Evolutionary conservation across 2,113 vertebrate species (phyloP).

Genomic region (Neogale vison): DNA sequence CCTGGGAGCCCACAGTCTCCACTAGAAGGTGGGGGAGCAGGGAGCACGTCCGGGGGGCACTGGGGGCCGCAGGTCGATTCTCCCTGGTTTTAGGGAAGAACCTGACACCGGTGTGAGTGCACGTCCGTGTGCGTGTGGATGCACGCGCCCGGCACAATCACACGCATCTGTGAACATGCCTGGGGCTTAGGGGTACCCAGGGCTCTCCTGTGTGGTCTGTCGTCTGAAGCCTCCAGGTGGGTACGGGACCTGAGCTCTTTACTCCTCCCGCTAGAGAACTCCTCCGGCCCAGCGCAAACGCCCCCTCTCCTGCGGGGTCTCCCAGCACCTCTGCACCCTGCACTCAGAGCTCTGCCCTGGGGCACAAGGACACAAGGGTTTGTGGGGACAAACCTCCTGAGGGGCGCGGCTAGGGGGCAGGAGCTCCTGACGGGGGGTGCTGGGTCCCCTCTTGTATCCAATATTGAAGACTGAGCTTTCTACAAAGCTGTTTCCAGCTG

Average conservation of each 20-base stretch:
- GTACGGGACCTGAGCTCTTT: accelerated
- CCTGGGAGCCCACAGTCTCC: background rate
- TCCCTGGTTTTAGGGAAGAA: background rate
- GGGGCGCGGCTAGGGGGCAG: background rate
- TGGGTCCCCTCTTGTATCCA: background rate
- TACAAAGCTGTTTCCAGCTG: background rate
- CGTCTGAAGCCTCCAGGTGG: background rate
- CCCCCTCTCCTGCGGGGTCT: background rate
- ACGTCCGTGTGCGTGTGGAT: accelerated
- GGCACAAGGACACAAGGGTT: background rate
- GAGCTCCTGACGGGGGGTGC: background rate
- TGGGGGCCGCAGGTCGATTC: accelerated
- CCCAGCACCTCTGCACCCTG: accelerated
- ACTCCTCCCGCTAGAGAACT: background rate
- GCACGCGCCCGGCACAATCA: accelerated
- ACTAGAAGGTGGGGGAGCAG: accelerated
- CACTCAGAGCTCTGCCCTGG: background rate
- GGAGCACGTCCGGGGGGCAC: accelerated
- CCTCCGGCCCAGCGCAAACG: background rate
- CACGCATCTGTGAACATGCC: accelerated
- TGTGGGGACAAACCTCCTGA: background rate
- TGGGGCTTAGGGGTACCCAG: too few species aligned
- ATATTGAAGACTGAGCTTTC: background rate
- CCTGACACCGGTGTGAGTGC: too few species aligned
- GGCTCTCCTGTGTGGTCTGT: background rate